These are phyloP conservation scores for Clitarchus hookeri DNA, from an alignment of 2,888 invertebrate genomes.

Conservation along the genomic window DNA sequence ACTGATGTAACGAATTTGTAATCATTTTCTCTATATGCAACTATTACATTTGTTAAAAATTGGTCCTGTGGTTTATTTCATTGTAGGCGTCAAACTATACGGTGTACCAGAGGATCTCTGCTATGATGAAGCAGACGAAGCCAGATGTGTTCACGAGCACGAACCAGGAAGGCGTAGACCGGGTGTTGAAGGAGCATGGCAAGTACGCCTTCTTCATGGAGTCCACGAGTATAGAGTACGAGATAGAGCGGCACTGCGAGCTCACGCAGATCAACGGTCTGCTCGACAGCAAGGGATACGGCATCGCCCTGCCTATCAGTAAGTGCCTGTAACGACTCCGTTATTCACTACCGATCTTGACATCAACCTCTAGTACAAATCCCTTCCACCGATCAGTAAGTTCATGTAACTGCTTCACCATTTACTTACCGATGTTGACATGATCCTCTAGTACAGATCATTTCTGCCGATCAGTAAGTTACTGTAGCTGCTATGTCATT, in stretches of 20 bases:
- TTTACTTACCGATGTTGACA: too few species aligned
- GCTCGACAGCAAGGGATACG: conserved; percentile 91
- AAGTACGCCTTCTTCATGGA: conserved; percentile 96
- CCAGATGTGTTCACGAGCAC: conserved; percentile 81
- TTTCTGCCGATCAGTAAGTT: too few species aligned
- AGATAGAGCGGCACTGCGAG: conserved; percentile 82
- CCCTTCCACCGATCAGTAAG: too few species aligned
- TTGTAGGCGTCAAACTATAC: conserved; percentile 82
- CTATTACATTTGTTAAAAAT: too few species aligned
- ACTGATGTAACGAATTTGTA: too few species aligned
- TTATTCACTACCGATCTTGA: too few species aligned
- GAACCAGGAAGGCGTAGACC: conserved; percentile 87
- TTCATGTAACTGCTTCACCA: too few species aligned
- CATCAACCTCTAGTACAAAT: too few species aligned
- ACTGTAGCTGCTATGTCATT: too few species aligned
- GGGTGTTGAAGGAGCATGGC: conserved; percentile 77
- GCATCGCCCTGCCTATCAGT: conserved; percentile 90
- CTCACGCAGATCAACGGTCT: conserved; percentile 79
- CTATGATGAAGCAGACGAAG: conserved; percentile 82
- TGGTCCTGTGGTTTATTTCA: background rate
- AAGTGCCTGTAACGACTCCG: conserved; percentile 53
- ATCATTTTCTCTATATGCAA: too few species aligned
- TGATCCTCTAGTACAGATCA: too few species aligned
- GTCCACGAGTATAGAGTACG: conserved; percentile 92
- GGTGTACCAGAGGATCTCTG: conserved; percentile 91